Conservation (phyloP, 2,888 invertebrate genomes). For the Omphaloscelis lunosa region DNA sequence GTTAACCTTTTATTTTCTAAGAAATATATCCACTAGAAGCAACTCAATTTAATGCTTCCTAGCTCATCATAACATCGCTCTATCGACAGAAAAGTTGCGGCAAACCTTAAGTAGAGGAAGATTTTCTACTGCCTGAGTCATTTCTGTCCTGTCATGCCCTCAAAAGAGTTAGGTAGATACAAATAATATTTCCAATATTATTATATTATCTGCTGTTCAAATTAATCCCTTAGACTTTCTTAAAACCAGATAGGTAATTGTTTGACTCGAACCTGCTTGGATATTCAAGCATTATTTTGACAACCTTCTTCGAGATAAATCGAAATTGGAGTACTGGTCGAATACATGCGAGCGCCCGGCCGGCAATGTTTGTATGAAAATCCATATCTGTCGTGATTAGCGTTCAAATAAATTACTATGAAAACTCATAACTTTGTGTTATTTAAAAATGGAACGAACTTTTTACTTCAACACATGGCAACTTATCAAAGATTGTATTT, state of each 20-base stretch:
- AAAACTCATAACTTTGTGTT: too few relatives aligned
- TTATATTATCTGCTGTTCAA: not conserved
- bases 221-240: not conserved
- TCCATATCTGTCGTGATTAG: too few relatives aligned
- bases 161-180: not conserved
- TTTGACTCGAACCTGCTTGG: too few relatives aligned
- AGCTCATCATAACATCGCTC: conserved; percentile 3
- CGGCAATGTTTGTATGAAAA: too few relatives aligned
- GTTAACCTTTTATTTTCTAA: conserved; percentile 6
- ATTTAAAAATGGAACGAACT: too few relatives aligned
- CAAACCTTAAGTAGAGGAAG: not conserved
- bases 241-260: not conserved
- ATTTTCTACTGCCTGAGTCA: conserved; percentile 13
- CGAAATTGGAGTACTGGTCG: too few relatives aligned
- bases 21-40: conserved; percentile 15
- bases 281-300: too few relatives aligned
- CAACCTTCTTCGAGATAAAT: too few relatives aligned
- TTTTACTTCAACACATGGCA: too few relatives aligned
- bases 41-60: conserved; percentile 18
- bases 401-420: too few relatives aligned
- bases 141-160: not conserved
- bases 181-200: not conserved
- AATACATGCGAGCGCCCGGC: too few relatives aligned
- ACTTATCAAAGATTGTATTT: too few relatives aligned
- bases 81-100: conserved; percentile 13